Percentiles rank a stretch among this genome's conserved stretches.
phyloP scores from a whole-genome alignment of 37 sponge, comb jelly and placozoan genomes.

The Bolinopsis microptera region DNA sequence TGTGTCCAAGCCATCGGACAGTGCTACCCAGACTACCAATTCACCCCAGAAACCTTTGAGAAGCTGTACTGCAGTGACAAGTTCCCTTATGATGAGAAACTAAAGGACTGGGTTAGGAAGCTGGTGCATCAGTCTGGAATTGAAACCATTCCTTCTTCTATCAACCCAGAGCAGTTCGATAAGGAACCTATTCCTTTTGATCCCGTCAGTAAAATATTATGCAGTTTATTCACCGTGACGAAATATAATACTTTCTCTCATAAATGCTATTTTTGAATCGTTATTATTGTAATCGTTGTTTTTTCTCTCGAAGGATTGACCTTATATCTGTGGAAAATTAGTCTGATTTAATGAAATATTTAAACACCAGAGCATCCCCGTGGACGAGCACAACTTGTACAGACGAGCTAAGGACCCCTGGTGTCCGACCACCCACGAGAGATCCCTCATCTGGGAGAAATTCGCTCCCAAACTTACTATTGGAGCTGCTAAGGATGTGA shows the following conservation, averaged over 20 bases:
- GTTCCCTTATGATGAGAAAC: conserved; percentile 5
- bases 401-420: conserved; percentile 9
- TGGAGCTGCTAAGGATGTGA: conserved; percentile 42
- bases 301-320: too few relatives aligned
- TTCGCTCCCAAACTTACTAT: conserved; percentile 37
- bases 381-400: conserved; percentile 47
- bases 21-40: conserved; percentile 58
- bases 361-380: background rate
- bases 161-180: conserved; percentile 57
- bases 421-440: conserved; percentile 49
- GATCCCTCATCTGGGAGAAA: conserved; percentile 50
- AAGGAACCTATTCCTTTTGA: background rate
- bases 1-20: conserved; percentile 48
- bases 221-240: background rate
- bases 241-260: too few relatives aligned
- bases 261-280: too few relatives aligned
- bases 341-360: too few relatives aligned
- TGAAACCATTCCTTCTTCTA: background rate
- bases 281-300: too few relatives aligned
- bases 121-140: conserved; percentile 9
- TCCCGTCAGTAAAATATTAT: conserved; percentile 3
- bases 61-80: conserved; percentile 59
- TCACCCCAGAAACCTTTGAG: conserved; percentile 51
- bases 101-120: background rate
- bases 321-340: too few relatives aligned